Base-by-base conservation (phyloP, 2,113 vertebrate genomes). In the Dolichallabes microphthalmus region DNA sequence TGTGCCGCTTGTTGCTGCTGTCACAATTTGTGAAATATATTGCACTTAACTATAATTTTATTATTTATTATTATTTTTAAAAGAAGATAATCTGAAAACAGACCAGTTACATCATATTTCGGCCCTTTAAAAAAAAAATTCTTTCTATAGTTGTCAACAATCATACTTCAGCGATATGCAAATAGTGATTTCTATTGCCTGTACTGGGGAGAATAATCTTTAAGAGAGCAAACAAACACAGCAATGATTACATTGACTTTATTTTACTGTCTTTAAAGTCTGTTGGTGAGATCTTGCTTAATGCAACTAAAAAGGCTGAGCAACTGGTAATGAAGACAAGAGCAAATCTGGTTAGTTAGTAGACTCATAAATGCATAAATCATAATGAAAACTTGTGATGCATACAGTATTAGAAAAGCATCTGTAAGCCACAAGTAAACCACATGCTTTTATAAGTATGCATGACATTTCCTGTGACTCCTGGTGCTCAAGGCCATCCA, bases 281-380 rank as follows among this genome's bases (percentile, higher is more conserved):
- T 53, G 22, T 74, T 64, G 19, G 22, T 73, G 69, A 52, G 45
- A n/a, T 82, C 66, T 66, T 86, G 80, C 35, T 60, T 78, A 19
- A 25, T 14, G 50, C 19, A 73, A 64, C 79, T 83, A 86, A 78
- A 68, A 45, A 83, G 15, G 73, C 32, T 39, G 27, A 68, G 53
- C 14, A 45, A 35, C 85, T 85, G 79, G 35, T 61, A 50, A 22
- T 14, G n/a, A 27, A 85, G 83, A 64, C 71, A 11, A 27, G 63
- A 22, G 50, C 27, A 53, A 15, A 73, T 27, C 50, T 85, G 68
- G 57, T 57, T 64, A 73, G 30, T 71, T 61, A 64, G 30, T 63
- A 27, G 12, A 32, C 39, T 78, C 74, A 82, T 82, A 84, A 86
- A 84, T n/a, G 61, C 45, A 82, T 77, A 81, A 84, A 76, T 35